Evolutionary conservation across 1,140 invertebrate genomes (phyloP).

Genomic region (Drosophila chauvacae): DNA sequence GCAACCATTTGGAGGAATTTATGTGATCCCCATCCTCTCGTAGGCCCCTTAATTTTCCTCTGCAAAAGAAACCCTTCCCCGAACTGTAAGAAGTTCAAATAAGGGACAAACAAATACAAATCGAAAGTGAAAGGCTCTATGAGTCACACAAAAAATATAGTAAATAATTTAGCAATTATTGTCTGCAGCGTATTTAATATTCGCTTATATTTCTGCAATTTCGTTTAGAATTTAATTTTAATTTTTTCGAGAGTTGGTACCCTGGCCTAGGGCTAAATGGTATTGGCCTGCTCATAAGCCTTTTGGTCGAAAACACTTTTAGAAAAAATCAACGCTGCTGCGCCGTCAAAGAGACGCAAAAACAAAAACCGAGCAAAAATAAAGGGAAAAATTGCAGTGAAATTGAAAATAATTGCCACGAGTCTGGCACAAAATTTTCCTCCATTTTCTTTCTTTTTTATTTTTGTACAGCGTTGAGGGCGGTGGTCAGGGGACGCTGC

Average conservation of each 20-base stretch:
- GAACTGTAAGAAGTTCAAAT: conserved; percentile 8
- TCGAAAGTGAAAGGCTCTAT: background rate
- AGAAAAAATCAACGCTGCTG: conserved; percentile 48
- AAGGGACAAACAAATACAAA: background rate
- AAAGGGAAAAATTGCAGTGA: conserved; percentile 54
- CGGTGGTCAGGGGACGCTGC: conserved; percentile 50
- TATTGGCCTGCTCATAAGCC: conserved; percentile 39
- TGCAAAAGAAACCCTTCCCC: conserved; percentile 2
- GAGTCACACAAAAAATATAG: conserved; percentile 5
- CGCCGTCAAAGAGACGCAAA: conserved; percentile 35
- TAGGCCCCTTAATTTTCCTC: background rate
- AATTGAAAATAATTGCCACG: conserved; percentile 76
- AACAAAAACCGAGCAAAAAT: conserved; percentile 26
- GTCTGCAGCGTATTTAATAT: conserved; percentile 4
- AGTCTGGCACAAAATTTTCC: conserved; percentile 57
- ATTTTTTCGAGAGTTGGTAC: background rate
- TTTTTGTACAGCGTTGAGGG: background rate
- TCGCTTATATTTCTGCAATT: conserved; percentile 4
- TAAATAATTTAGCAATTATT: background rate
- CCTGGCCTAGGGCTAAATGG: conserved; percentile 1
- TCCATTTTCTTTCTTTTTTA: conserved; percentile 3
- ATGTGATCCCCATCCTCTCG: conserved; percentile 18
- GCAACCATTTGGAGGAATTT: conserved; percentile 63
- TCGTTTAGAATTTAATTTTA: conserved; percentile 28
- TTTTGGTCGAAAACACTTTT: conserved; percentile 53